These are phyloP conservation scores for Tylochromis polylepis DNA, from an alignment of 2,113 vertebrate genomes.

Conservation along the genomic window DNA sequence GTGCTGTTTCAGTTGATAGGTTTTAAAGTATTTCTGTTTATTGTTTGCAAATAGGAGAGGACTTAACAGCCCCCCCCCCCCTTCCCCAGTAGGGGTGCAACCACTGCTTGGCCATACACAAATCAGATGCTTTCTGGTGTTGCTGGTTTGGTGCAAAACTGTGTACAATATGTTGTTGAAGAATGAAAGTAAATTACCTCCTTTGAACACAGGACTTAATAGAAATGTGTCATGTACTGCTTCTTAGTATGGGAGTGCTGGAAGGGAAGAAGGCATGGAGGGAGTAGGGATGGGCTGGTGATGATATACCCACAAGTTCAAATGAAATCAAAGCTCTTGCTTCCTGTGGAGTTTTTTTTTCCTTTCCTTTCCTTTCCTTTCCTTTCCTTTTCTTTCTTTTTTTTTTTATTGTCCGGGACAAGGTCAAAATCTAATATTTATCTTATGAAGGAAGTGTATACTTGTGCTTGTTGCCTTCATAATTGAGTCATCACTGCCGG, in stretches of 20 bases:
- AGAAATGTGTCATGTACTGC: background rate
- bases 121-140: background rate
- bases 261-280: background rate
- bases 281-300: background rate
- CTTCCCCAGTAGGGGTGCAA: background rate
- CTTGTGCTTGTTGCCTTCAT: conserved; percentile 32
- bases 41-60: background rate
- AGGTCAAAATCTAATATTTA: conserved; percentile 65
- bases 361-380: background rate
- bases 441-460: conserved; percentile 39
- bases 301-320: conserved; percentile 23
- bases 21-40: background rate
- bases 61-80: too few species aligned
- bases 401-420: conserved; percentile 32
- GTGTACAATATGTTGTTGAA: background rate
- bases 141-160: background rate
- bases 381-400: background rate
- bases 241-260: background rate
- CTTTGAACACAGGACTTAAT: background rate
- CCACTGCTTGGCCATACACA: background rate
- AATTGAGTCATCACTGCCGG: conserved; percentile 40
- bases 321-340: conserved; percentile 35
- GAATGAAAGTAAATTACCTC: background rate
- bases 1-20: background rate
- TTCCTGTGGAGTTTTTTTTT: conserved; percentile 28